These are phyloP conservation scores for Gisinianus flammeolus DNA, from an alignment of 2,888 invertebrate species.

Conservation along the genomic window DNA sequence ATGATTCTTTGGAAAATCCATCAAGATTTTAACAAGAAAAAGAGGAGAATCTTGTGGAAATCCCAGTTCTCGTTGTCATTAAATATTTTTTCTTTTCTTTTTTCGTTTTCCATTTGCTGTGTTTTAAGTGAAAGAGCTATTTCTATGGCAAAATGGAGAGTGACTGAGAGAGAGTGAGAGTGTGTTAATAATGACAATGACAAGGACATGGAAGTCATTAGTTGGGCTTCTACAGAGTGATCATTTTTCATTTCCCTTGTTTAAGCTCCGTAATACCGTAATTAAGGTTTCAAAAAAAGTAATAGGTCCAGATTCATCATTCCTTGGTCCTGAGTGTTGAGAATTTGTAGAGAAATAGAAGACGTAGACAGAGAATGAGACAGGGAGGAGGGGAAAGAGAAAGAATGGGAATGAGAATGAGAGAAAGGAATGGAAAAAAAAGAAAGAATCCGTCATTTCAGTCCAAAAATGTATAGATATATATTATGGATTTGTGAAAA, in stretches of 20 bases:
- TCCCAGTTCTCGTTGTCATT: no score
- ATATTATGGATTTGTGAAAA: not conserved
- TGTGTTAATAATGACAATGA: not conserved
- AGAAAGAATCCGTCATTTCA: not conserved
- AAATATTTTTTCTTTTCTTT: no score
- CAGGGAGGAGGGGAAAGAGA: not conserved
- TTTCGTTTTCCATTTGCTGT: no score
- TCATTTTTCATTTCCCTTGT: slow-evolving; percentile 10
- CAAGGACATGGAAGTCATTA: slow-evolving; percentile 4
- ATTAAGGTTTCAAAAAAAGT: not conserved
- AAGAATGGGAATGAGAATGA: not conserved
- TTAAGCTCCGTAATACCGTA: slow-evolving; percentile 6
- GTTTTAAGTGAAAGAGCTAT: not conserved
- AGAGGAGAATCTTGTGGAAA: no score
- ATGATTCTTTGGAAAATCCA: no score
- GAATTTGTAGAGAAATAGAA: not conserved
- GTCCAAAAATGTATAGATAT: not conserved
- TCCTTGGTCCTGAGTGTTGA: not conserved
- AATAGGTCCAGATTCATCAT: not conserved
- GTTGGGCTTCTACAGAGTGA: not conserved
- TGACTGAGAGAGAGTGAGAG: not conserved
- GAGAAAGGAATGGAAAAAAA: not conserved
- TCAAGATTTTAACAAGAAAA: no score
- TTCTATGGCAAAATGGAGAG: not conserved
- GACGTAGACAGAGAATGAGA: not conserved